A percentile compares a stretch with the other conserved stretches of the same genome.
phyloP scores from a whole-genome alignment of 92 coral and sea anemone species.

The Muricea muricata region DNA sequence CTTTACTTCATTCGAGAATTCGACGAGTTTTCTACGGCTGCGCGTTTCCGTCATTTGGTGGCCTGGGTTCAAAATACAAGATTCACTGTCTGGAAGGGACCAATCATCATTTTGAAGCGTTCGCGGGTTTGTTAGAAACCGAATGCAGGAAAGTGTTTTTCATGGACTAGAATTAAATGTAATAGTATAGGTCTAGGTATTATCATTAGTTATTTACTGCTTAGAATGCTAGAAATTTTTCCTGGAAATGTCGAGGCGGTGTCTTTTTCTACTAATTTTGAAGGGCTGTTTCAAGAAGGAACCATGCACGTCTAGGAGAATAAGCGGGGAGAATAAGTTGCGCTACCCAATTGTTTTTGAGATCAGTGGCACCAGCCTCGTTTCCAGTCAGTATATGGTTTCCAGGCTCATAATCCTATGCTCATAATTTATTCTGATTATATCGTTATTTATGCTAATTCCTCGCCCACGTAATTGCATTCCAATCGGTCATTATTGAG shows the following conservation, averaged over 20 bases:
- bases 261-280: too few species aligned
- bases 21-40: constrained; percentile 90
- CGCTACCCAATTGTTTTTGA: too few species aligned
- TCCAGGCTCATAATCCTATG: too few species aligned
- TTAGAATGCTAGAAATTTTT: too few species aligned
- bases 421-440: too few species aligned
- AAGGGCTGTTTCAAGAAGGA: too few species aligned
- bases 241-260: too few species aligned
- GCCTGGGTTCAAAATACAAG: constrained; percentile 81
- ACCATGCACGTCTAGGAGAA: too few species aligned
- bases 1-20: constrained; percentile 90
- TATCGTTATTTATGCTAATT: not conserved
- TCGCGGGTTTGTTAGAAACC: constrained; percentile 71
- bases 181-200: not conserved
- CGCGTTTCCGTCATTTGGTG: constrained; percentile 62
- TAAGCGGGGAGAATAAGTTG: too few species aligned
- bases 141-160: constrained; percentile 60
- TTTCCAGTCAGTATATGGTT: too few species aligned
- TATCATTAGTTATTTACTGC: too few species aligned
- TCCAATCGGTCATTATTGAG: not conserved
- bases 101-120: constrained; percentile 93
- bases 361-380: too few species aligned
- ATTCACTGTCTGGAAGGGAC: constrained; percentile 83
- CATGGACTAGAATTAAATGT: not conserved
- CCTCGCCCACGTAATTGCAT: not conserved